Evolutionary conservation across 2,113 vertebrate species (phyloP).

Genomic region (Forbesichthys agassizii): DNA sequence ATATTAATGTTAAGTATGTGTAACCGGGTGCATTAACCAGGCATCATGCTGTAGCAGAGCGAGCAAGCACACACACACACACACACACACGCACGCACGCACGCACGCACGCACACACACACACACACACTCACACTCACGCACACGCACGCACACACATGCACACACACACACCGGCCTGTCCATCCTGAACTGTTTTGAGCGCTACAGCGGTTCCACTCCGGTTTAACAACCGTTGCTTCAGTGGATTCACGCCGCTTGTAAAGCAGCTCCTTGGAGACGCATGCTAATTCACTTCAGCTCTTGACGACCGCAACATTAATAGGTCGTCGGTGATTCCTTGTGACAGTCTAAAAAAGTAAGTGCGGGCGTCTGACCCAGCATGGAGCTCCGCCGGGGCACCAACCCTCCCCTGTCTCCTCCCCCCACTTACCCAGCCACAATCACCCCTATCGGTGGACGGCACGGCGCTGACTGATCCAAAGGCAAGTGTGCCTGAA

Average conservation of each 20-base stretch:
- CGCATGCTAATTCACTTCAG: slow-evolving; percentile 63
- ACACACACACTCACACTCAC: no score
- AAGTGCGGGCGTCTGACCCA: slow-evolving; percentile 54
- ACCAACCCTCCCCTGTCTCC: slow-evolving; percentile 48
- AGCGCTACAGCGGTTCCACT: slow-evolving; percentile 14
- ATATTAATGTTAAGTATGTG: no score
- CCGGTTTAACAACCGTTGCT: slow-evolving; percentile 16
- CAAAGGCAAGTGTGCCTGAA: slow-evolving; percentile 65
- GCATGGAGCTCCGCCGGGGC: slow-evolving; percentile 55
- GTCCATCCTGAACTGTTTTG: slow-evolving; percentile 5
- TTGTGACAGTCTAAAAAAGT: slow-evolving; percentile 74
- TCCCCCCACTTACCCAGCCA: slow-evolving; percentile 40
- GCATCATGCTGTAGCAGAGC: no score
- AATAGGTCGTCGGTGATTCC: slow-evolving; percentile 72
- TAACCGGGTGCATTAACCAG: no score
- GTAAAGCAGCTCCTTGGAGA: slow-evolving; percentile 51
- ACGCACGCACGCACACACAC: no score
- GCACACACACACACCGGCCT: not conserved
- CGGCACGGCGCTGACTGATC: slow-evolving; percentile 59
- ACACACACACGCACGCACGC: no score
- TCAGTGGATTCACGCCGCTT: slow-evolving; percentile 28
- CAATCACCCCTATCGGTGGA: slow-evolving; percentile 49
- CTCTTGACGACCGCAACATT: slow-evolving; percentile 17
- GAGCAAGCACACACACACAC: no score
- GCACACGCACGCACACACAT: no score